Percentiles rank a stretch among this genome's conserved stretches.
phyloP scores from a whole-genome alignment of 2,113 vertebrate species.

The Dasypus novemcinctus region DNA sequence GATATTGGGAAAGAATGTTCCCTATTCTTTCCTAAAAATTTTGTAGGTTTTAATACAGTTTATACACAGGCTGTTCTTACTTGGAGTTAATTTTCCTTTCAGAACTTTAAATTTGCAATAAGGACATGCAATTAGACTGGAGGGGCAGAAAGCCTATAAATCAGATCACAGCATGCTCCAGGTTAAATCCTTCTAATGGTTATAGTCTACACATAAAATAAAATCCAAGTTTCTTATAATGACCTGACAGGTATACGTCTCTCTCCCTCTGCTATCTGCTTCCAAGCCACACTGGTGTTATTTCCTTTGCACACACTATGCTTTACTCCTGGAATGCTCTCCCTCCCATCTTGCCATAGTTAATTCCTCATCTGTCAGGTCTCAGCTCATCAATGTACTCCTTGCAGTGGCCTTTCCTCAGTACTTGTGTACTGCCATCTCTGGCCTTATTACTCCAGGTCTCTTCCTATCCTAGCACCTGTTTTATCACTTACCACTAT shows the following conservation, averaged over 20 bases:
- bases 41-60: slow-evolving; percentile 30
- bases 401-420: not conserved
- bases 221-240: slow-evolving; percentile 25
- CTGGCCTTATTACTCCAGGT: not conserved
- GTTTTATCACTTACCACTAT: not conserved
- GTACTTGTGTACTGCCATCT: not conserved
- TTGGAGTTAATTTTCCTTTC: slow-evolving; percentile 54
- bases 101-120: slow-evolving; percentile 49
- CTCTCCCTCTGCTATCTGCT: not conserved
- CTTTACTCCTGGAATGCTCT: not conserved
- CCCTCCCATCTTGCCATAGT: not conserved
- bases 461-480: not conserved
- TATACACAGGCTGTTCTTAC: not conserved
- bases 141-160: slow-evolving; percentile 54
- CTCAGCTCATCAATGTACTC: not conserved
- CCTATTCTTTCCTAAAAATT: not conserved
- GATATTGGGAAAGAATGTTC: not conserved
- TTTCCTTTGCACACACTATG: not conserved
- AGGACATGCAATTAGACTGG: slow-evolving; percentile 16
- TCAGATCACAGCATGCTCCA: slow-evolving; percentile 33
- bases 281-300: not conserved
- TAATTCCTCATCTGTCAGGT: not conserved
- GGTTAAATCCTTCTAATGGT: slow-evolving; percentile 14
- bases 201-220: slow-evolving; percentile 45
- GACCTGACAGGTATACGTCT: not conserved